phyloP scores from a whole-genome alignment of 2,888 invertebrate species.

The Drosophila mimica region DNA sequence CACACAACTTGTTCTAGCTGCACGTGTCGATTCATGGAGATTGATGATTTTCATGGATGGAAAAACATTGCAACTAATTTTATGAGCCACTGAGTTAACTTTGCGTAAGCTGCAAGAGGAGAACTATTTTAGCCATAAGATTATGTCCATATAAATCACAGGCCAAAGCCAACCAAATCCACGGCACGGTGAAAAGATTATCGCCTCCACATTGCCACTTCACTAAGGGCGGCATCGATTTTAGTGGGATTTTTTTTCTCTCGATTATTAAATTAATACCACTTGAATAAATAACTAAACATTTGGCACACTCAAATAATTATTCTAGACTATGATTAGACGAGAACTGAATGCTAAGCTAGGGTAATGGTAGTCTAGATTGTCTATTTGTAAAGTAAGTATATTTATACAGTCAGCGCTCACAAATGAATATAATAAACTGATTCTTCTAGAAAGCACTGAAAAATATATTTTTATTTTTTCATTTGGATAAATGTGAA shows the following conservation, averaged over 20 bases:
- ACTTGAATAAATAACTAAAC: neutral
- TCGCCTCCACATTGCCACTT: neutral
- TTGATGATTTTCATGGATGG: conserved; percentile 8
- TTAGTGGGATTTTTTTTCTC: neutral
- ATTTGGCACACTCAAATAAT: neutral
- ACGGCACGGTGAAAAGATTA: conserved; percentile 1
- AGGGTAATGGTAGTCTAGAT: neutral
- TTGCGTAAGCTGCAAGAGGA: conserved; percentile 60
- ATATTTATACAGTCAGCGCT: neutral
- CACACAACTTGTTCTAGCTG: conserved; percentile 29
- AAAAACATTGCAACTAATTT: conserved; percentile 26
- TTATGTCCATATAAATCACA: conserved; percentile 2
- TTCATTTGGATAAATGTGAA: neutral
- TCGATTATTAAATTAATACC: neutral
- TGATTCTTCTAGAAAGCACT: neutral
- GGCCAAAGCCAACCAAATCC: neutral
- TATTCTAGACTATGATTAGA: neutral
- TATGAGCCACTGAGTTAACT: conserved; percentile 33
- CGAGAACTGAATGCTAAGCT: neutral
- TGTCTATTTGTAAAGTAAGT: no score
- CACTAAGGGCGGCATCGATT: neutral
- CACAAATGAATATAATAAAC: neutral
- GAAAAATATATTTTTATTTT: neutral
- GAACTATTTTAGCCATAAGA: conserved; percentile 52
- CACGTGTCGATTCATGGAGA: conserved; percentile 23